These are phyloP conservation scores for Psittacula cyanocephala DNA, from an alignment of 2,113 vertebrate genomes.

Conservation along the genomic window DNA sequence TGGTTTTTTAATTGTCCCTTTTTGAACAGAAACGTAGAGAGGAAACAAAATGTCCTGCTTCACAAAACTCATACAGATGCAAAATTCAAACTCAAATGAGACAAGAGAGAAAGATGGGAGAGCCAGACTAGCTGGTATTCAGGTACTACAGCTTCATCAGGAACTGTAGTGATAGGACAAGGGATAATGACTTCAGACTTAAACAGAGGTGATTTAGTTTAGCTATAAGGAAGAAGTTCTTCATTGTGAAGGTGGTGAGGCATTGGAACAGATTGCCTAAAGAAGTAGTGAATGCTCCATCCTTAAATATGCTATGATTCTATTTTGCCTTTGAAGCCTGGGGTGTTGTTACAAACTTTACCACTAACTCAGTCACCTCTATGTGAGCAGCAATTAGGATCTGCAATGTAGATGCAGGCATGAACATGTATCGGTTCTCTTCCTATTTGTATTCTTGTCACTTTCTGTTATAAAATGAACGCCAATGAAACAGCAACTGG, in stretches of 20 bases:
- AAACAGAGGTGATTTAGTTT: background rate
- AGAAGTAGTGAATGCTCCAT: background rate
- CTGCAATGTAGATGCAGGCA: background rate
- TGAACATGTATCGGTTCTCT: background rate
- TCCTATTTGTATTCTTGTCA: constrained; percentile 20
- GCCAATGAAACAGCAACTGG: background rate
- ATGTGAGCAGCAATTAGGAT: background rate
- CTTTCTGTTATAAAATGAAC: background rate
- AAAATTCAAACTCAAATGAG: background rate
- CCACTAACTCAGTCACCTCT: background rate
- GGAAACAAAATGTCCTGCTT: background rate
- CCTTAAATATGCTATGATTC: background rate
- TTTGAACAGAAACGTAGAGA: background rate
- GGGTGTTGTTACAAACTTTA: background rate
- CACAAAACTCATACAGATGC: background rate
- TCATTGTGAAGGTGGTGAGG: background rate
- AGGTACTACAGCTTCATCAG: background rate
- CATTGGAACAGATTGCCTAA: background rate
- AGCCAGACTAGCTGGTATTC: background rate
- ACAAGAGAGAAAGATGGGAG: background rate
- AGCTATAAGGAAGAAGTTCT: background rate
- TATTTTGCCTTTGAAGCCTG: background rate
- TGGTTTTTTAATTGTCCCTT: background rate
- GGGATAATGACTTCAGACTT: background rate
- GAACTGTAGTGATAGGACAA: background rate